Conservation (phyloP, 2,888 invertebrate species). For the Tiliacea citrago region DNA sequence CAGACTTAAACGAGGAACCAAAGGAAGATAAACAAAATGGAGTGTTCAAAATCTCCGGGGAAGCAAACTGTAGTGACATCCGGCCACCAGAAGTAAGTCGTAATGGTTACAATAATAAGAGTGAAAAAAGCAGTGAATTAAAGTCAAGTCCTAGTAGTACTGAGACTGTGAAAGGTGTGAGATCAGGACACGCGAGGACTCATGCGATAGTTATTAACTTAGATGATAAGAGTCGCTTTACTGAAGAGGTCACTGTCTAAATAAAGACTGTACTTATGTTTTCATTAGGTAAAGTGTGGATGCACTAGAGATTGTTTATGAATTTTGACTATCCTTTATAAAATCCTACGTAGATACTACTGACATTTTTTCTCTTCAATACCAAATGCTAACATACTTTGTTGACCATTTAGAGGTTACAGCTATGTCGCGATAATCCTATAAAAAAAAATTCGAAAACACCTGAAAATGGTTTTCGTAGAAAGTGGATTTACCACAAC, state of each 20-base stretch:
- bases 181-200: constrained; percentile 93
- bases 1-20: constrained; percentile 76
- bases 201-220: constrained; percentile 95
- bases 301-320: constrained; percentile 38
- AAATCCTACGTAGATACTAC: not conserved
- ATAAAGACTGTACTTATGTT: constrained; percentile 79
- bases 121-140: constrained; percentile 82
- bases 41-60: constrained; percentile 88
- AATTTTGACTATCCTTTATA: not conserved
- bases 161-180: constrained; percentile 82
- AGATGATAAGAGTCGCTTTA: constrained; percentile 95
- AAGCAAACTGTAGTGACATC: constrained; percentile 86
- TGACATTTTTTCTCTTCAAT: not conserved
- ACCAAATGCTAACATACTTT: not conserved
- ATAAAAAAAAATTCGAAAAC: constrained; percentile 4
- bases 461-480: constrained; percentile 28
- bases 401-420: not conserved
- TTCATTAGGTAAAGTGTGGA: constrained; percentile 47
- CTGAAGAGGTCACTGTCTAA: constrained; percentile 95
- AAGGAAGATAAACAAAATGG: constrained; percentile 84
- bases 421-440: not conserved
- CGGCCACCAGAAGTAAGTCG: constrained; percentile 84
- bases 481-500: constrained; percentile 40
- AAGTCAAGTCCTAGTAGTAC: constrained; percentile 83
- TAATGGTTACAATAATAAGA: constrained; percentile 81